These are phyloP conservation scores for Metridium senile DNA, from an alignment of 92 coral and sea anemone species.

Conservation along the genomic window DNA sequence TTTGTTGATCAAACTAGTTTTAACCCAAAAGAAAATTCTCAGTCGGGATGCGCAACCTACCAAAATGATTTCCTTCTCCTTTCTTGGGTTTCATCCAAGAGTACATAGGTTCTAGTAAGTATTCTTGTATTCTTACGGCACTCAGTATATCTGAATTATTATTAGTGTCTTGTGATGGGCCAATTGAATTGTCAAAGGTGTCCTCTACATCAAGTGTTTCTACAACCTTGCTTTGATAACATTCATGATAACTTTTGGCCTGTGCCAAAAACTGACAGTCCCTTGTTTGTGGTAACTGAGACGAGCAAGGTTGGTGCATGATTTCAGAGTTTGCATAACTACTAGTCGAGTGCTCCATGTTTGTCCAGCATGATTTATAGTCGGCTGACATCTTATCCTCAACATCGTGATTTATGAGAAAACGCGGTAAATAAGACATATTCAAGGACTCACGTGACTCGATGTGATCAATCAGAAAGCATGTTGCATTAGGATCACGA, in stretches of 20 bases:
- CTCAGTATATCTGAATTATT: constrained; percentile 22
- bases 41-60: constrained; percentile 10
- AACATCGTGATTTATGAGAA: constrained; percentile 84
- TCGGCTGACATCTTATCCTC: constrained; percentile 96
- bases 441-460: constrained; percentile 78
- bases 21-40: background rate
- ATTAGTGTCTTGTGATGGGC: constrained; percentile 18
- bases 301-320: constrained; percentile 60
- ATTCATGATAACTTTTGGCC: constrained; percentile 31
- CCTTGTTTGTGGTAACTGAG: constrained; percentile 77
- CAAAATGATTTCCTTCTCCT: constrained; percentile 72
- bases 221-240: constrained; percentile 36
- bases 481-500: constrained; percentile 59
- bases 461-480: constrained; percentile 67
- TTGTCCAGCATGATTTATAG: constrained; percentile 97
- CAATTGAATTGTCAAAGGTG: constrained; percentile 20
- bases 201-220: constrained; percentile 41
- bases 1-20: background rate
- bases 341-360: constrained; percentile 87
- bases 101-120: constrained; percentile 86
- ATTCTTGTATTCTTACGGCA: constrained; percentile 64
- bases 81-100: constrained; percentile 98
- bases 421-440: constrained; percentile 62
- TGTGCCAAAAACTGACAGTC: constrained; percentile 66
- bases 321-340: constrained; percentile 81